These are phyloP conservation scores for Sapajus apella DNA, from an alignment of 2,113 vertebrate genomes.

Conservation along the genomic window DNA sequence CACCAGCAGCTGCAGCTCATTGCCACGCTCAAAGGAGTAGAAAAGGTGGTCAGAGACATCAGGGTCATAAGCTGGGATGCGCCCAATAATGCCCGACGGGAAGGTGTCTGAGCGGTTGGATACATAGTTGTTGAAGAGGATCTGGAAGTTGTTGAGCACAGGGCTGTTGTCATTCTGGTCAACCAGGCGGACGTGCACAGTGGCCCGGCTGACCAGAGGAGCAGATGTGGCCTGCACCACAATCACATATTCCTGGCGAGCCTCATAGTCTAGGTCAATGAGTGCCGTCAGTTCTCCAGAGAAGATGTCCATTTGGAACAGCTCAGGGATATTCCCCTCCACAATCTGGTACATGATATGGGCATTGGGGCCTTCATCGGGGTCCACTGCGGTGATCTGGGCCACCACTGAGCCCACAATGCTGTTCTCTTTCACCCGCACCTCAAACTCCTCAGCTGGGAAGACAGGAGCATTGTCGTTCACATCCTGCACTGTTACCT, in stretches of 20 bases:
- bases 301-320: conserved; percentile 99
- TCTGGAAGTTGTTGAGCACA: conserved; percentile 96
- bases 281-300: conserved; percentile 98
- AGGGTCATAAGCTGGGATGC: conserved; percentile 95
- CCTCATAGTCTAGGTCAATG: conserved; percentile 97
- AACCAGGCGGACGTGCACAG: conserved; percentile 92
- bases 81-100: conserved; percentile 95
- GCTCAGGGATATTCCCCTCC: conserved; percentile 98
- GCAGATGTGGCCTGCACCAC: conserved; percentile 98
- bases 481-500: conserved; percentile 95
- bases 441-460: conserved; percentile 96
- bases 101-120: conserved; percentile 98
- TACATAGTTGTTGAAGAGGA: conserved; percentile 99
- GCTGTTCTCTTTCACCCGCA: conserved; percentile 97
- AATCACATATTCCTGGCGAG: conserved; percentile 93
- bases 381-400: conserved; percentile 95
- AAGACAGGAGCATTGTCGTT: conserved; percentile 98
- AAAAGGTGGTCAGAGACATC: conserved; percentile 95
- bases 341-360: conserved; percentile 99
- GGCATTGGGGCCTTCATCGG: conserved; percentile 96
- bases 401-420: conserved; percentile 97
- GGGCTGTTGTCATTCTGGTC: conserved; percentile 99
- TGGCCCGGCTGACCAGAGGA: conserved; percentile 96
- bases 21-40: conserved; percentile 97
- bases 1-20: conserved; percentile 96